phyloP scores from a whole-genome alignment of 2,888 invertebrate species.

The Orthosia incerta region DNA sequence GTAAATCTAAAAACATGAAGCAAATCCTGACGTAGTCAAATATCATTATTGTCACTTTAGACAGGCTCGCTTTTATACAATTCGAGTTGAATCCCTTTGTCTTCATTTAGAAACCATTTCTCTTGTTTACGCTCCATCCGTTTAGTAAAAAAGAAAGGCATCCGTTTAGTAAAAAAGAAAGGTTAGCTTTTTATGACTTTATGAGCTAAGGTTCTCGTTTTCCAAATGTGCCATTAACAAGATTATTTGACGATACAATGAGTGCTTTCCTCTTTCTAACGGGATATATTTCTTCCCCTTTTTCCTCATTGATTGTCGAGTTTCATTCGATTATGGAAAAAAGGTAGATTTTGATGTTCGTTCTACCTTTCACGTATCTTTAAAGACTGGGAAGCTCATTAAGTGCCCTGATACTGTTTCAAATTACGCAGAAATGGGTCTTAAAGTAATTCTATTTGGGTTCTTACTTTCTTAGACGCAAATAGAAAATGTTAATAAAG shows the following conservation, averaged over 20 bases:
- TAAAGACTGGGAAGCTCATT: slow-evolving; percentile 16
- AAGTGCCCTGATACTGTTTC: slow-evolving; percentile 15
- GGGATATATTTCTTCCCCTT: slow-evolving; percentile 22
- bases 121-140: slow-evolving; percentile 82
- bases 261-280: slow-evolving; percentile 45
- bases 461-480: slow-evolving; percentile 17
- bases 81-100: slow-evolving; percentile 77
- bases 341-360: slow-evolving; percentile 25
- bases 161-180: slow-evolving; percentile 70
- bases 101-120: slow-evolving; percentile 84
- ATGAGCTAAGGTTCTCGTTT: slow-evolving; percentile 67
- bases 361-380: slow-evolving; percentile 22
- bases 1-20: slow-evolving; percentile 66
- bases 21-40: slow-evolving; percentile 73
- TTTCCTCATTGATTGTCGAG: slow-evolving; percentile 54
- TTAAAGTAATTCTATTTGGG: slow-evolving; percentile 32
- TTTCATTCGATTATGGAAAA: slow-evolving; percentile 48
- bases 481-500: slow-evolving; percentile 61
- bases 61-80: slow-evolving; percentile 70
- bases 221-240: slow-evolving; percentile 66
- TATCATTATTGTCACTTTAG: slow-evolving; percentile 78
- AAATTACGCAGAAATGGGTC: slow-evolving; percentile 25
- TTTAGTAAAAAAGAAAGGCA: slow-evolving; percentile 71
- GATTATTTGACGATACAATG: slow-evolving; percentile 61
- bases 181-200: slow-evolving; percentile 47